Conservation (phyloP, 2,797 vertebrate genomes). For the Sebastes alutus region DNA sequence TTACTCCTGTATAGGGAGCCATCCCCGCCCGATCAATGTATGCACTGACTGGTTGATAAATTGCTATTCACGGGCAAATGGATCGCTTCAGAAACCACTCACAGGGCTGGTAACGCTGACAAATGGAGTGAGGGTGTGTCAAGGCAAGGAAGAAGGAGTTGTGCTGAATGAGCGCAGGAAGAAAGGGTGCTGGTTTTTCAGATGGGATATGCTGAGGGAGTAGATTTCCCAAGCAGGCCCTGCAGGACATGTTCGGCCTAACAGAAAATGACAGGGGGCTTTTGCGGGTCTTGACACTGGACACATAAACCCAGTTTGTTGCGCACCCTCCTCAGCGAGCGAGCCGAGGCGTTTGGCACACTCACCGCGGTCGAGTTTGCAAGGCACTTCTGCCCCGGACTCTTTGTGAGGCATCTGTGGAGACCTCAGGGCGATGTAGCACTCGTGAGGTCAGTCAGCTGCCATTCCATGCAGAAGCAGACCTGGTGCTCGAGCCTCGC, state of each 20-base stretch:
- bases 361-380: constrained; percentile 69
- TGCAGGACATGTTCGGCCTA: constrained; percentile 77
- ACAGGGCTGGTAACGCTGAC: constrained; percentile 74
- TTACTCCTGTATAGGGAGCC: constrained; percentile 60
- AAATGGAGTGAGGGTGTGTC: constrained; percentile 69
- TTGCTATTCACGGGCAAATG: constrained; percentile 80
- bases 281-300: constrained; percentile 74
- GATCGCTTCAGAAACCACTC: constrained; percentile 78
- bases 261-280: constrained; percentile 79
- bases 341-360: constrained; percentile 72
- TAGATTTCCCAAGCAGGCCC: constrained; percentile 68
- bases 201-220: constrained; percentile 55
- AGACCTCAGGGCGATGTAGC: constrained; percentile 76
- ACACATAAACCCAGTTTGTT: constrained; percentile 69
- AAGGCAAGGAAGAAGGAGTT: constrained; percentile 44
- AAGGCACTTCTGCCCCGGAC: constrained; percentile 41
- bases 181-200: constrained; percentile 40
- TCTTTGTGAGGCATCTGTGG: constrained; percentile 75
- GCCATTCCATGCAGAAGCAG: constrained; percentile 66
- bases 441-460: constrained; percentile 77
- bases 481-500: constrained; percentile 63
- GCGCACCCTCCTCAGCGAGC: constrained; percentile 49
- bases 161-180: constrained; percentile 48
- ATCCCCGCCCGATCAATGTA: constrained; percentile 69
- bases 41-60: constrained; percentile 79